phyloP scores from a whole-genome alignment of 1,140 invertebrate genomes.

The Elymnias hypermnestra region DNA sequence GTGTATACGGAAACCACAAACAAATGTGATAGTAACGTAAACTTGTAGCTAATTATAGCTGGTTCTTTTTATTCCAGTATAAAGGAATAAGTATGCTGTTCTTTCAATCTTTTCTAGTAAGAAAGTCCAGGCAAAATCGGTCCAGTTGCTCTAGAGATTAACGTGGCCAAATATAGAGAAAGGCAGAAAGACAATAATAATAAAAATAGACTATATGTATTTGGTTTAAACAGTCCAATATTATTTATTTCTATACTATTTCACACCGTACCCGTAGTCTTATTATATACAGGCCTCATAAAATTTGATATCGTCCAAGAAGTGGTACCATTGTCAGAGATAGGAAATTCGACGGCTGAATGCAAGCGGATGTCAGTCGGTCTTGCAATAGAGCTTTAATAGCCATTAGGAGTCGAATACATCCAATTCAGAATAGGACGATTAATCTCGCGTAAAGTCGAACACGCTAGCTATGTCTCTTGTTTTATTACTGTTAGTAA shows the following conservation, averaged over 20 bases:
- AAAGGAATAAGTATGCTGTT: too few species aligned
- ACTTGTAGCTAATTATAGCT: too few species aligned
- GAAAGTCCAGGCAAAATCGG: too few species aligned
- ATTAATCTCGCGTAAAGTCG: conserved; percentile 19
- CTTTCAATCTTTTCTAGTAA: too few species aligned
- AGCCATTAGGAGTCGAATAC: conserved; percentile 16
- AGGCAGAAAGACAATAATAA: too few species aligned
- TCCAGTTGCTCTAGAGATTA: too few species aligned
- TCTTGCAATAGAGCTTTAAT: conserved; percentile 10
- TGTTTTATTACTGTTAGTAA: conserved; percentile 13
- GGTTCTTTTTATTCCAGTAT: too few species aligned
- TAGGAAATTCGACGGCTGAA: conserved; percentile 18
- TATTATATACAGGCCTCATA: conserved; percentile 3
- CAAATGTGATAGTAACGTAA: too few species aligned
- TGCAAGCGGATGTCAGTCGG: conserved; percentile 14
- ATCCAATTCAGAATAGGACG: conserved; percentile 21
- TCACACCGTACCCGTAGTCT: not conserved
- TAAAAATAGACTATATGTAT: too few species aligned
- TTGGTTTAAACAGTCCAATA: too few species aligned
- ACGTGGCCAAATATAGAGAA: too few species aligned
- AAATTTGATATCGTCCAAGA: not conserved
- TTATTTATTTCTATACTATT: not conserved
- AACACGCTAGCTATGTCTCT: conserved; percentile 5
- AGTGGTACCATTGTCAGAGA: conserved; percentile 10
- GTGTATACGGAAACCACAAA: too few species aligned